These are phyloP conservation scores for Labia minor DNA, from an alignment of 2,888 invertebrate genomes.

Conservation along the genomic window DNA sequence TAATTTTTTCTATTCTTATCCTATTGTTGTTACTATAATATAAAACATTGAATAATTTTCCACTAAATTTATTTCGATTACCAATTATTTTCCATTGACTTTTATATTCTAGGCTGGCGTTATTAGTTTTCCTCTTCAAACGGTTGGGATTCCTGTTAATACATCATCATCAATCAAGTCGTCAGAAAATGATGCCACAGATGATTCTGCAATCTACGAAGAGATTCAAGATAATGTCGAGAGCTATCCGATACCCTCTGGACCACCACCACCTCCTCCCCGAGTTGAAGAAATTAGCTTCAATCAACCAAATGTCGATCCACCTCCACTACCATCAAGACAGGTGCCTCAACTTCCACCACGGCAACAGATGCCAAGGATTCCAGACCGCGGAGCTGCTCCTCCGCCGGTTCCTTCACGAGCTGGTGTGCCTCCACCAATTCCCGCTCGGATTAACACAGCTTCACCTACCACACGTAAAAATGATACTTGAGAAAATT, in stretches of 20 bases:
- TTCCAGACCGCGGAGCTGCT: conserved; percentile 31
- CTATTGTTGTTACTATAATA: conserved; percentile 37
- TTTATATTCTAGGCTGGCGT: conserved; percentile 34
- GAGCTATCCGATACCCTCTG: conserved; percentile 33
- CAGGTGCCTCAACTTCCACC: conserved; percentile 34
- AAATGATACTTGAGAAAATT: background rate
- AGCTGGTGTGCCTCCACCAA: conserved; percentile 51
- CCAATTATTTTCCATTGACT: no score
- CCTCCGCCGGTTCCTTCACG: conserved; percentile 50
- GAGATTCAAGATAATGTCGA: conserved; percentile 34
- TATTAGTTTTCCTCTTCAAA: conserved; percentile 33
- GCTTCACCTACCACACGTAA: background rate
- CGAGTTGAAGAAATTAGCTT: conserved; percentile 28
- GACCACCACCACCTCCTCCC: conserved; percentile 35
- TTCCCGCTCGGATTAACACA: conserved; percentile 37
- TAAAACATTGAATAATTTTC: no score
- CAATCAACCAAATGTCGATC: conserved; percentile 22
- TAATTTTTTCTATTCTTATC: background rate
- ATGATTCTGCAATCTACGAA: conserved; percentile 34
- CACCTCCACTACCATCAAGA: conserved; percentile 33
- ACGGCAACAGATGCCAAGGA: conserved; percentile 37
- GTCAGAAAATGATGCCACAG: background rate
- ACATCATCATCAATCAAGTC: background rate
- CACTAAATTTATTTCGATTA: no score
- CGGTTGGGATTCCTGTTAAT: conserved; percentile 29